These are phyloP conservation scores for Argya squamiceps DNA, from an alignment of 2,797 vertebrate species.

Conservation along the genomic window DNA sequence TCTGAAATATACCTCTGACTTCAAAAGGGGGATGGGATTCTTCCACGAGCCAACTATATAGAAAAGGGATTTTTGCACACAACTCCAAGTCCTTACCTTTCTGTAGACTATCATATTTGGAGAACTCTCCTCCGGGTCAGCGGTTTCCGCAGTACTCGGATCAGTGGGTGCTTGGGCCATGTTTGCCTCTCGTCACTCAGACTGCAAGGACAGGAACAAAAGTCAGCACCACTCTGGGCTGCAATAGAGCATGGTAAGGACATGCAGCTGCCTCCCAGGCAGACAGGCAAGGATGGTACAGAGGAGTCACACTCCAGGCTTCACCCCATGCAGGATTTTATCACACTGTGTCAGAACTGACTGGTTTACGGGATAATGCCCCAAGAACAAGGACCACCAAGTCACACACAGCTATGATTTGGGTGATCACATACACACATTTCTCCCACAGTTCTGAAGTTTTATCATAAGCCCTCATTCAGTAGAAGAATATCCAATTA, in stretches of 20 bases:
- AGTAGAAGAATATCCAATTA: not conserved
- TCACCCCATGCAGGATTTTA: not conserved
- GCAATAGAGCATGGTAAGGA: not conserved
- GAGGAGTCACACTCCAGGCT: not conserved
- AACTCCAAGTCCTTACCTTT: slow-evolving; percentile 81
- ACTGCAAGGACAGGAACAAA: slow-evolving; percentile 65
- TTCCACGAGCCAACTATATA: fast-evolving
- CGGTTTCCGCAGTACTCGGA: slow-evolving; percentile 73
- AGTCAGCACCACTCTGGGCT: slow-evolving; percentile 5
- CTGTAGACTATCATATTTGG: slow-evolving; percentile 97
- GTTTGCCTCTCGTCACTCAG: slow-evolving; percentile 52
- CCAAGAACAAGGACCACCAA: not conserved
- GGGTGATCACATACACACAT: not conserved
- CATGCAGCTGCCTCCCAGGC: not conserved
- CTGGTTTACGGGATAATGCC: not conserved
- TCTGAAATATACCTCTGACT: not conserved
- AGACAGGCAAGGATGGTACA: not conserved
- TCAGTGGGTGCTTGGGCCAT: slow-evolving; percentile 90
- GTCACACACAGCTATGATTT: fast-evolving
- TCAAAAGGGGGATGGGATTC: not conserved
- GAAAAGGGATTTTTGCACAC: not conserved
- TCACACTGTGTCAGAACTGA: not conserved
- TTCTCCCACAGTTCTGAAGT: not conserved
- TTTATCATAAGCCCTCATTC: not conserved
- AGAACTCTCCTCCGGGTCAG: slow-evolving; percentile 89